These are phyloP conservation scores for Sinocyclocheilus grahami DNA, from an alignment of 2,113 vertebrate genomes.

Conservation along the genomic window DNA sequence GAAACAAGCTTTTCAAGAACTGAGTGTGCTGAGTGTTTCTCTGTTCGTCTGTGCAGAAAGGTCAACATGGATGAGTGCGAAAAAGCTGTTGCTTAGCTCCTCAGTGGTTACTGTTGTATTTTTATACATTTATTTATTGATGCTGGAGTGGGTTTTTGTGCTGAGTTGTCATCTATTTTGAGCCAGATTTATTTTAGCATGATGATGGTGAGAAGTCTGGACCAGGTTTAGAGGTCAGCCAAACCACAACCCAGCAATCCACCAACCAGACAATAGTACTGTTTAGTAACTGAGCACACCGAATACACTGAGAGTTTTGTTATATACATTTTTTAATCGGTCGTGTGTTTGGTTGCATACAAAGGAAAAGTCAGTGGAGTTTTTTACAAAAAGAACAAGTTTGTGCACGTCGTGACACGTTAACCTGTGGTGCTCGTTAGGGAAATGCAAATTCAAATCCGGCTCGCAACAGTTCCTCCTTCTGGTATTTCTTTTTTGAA, in stretches of 20 bases:
- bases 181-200: constrained; percentile 43
- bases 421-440: background rate
- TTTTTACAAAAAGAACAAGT: background rate
- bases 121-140: constrained; percentile 10
- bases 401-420: background rate
- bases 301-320: background rate
- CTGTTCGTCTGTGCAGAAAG: constrained; percentile 26
- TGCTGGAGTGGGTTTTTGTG: constrained; percentile 27
- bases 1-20: constrained; percentile 60
- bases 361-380: background rate
- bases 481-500: background rate
- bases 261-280: background rate
- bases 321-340: background rate
- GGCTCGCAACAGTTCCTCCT: background rate
- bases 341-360: background rate
- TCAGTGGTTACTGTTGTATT: constrained; percentile 29
- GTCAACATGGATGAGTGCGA: constrained; percentile 19
- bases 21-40: constrained; percentile 46
- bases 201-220: constrained; percentile 18
- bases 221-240: constrained; percentile 24
- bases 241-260: background rate
- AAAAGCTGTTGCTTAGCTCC: constrained; percentile 39
- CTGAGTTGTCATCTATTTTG: constrained; percentile 43
- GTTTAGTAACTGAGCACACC: background rate
- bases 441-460: background rate